Base-by-base conservation (phyloP, 2,888 invertebrate genomes). In the Trissolcus japonicus region DNA sequence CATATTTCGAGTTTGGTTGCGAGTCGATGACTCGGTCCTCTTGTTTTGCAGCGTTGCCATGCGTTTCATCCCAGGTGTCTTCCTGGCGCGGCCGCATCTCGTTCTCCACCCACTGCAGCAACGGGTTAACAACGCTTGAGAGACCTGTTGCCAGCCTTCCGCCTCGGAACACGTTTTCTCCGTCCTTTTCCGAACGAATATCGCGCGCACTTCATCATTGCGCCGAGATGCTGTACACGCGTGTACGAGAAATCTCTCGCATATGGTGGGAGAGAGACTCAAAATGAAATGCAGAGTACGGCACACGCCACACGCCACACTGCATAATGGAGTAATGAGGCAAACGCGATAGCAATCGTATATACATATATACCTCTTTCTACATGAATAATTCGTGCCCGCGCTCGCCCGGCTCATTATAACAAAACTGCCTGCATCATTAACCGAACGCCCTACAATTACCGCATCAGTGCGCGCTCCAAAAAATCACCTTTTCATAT, bases 221-320 rank as follows among this genome's bases (percentile, higher is more conserved):
- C 80, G 76, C 35, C 35, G 73, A 69, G 82, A 81, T 80, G 35
- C 35, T 35, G 77, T 78, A 80, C 81, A 81, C 80, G 81, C 82
- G 79, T 80, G 81, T 79, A 77, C 77, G 62, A 73, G 63, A 71
- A 71, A 74, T 65, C 53, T 55, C 66, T 61, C 67, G 78, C 67
- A 76, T 66, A 29, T 55, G 63, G 50, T 56, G 65, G 72, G 61
- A 76, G 63, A 69, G 68, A 61, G 74, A 60, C 19, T 62, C 68
- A 67, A 78, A 71, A 63, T 75, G 79, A 73, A 72, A 74, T 76
- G 79, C 80, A 51, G 85, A 84, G 83, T 84, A 86, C 83, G 87
- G 86, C 87, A 87, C 87, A 86, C 86, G 87, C 86, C 87, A 87
- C 87, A 87, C 86, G 87, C 87, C 86, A 86, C 35, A 35, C 86